Evolutionary conservation across 2,113 vertebrate species (phyloP).

Genomic region (Gobiocypris rarus): DNA sequence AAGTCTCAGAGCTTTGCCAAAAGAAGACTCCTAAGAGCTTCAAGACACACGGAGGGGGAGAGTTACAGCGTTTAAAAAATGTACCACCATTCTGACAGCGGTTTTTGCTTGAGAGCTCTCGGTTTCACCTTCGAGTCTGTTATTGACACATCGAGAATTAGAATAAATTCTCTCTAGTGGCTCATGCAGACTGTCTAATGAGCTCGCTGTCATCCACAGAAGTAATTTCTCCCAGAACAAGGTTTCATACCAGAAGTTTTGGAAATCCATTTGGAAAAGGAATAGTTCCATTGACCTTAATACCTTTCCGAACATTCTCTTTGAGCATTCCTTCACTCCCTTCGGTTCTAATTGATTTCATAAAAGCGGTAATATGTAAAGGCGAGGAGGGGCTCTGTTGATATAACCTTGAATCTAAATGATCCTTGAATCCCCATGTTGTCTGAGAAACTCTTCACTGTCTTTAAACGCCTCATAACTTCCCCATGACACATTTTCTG

Average conservation of each 20-base stretch:
- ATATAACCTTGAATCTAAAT: constrained; percentile 60
- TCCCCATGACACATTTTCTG: constrained; percentile 60
- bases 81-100: constrained; percentile 32
- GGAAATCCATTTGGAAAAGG: constrained; percentile 62
- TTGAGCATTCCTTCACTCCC: constrained; percentile 62
- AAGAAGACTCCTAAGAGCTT: constrained; percentile 56
- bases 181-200: constrained; percentile 56
- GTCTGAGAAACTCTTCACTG: constrained; percentile 61
- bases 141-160: constrained; percentile 48
- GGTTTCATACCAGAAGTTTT: constrained; percentile 61
- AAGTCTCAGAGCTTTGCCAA: constrained; percentile 64
- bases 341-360: constrained; percentile 61
- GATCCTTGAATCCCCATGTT: constrained; percentile 61
- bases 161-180: constrained; percentile 49
- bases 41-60: constrained; percentile 38
- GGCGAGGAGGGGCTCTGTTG: constrained; percentile 61
- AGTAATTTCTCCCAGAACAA: constrained; percentile 61
- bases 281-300: constrained; percentile 62
- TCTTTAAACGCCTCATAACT: constrained; percentile 60
- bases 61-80: constrained; percentile 33
- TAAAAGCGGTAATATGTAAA: constrained; percentile 61
- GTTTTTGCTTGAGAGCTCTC: constrained; percentile 31
- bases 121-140: constrained; percentile 33
- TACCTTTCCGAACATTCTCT: constrained; percentile 61
- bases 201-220: constrained; percentile 49